These are phyloP conservation scores for Synodontis membranacea DNA, from an alignment of 2,113 vertebrate species.

Conservation along the genomic window DNA sequence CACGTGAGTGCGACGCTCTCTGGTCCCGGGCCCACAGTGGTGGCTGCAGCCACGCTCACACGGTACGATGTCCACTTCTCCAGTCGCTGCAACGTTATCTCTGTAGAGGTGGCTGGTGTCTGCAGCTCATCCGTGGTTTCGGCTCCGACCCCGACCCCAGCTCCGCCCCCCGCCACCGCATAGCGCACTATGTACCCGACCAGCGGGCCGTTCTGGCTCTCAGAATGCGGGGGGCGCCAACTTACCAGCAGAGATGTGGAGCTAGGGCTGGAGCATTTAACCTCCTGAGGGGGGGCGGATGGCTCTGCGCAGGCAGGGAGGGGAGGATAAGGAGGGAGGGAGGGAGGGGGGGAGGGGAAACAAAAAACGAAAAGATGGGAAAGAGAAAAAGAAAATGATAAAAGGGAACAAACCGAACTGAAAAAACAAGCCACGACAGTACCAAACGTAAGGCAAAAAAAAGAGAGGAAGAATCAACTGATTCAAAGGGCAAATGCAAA, in stretches of 20 bases:
- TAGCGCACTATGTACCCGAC: slow-evolving; percentile 91
- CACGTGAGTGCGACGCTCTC: slow-evolving; percentile 87
- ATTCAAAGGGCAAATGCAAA: slow-evolving; percentile 59
- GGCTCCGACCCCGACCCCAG: slow-evolving; percentile 77
- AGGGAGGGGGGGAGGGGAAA: slow-evolving; percentile 52
- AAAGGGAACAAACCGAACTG: slow-evolving; percentile 64
- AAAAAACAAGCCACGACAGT: slow-evolving; percentile 57
- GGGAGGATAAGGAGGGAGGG: slow-evolving; percentile 43
- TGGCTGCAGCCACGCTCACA: slow-evolving; percentile 86
- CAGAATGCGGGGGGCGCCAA: slow-evolving; percentile 90
- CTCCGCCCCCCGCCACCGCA: slow-evolving; percentile 83
- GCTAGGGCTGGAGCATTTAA: slow-evolving; percentile 93
- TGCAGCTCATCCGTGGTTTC: slow-evolving; percentile 80
- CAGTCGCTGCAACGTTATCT: slow-evolving; percentile 87
- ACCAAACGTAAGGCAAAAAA: slow-evolving; percentile 37
- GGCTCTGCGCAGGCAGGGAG: slow-evolving; percentile 86
- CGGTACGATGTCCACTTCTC: slow-evolving; percentile 97
- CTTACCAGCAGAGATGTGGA: slow-evolving; percentile 98
- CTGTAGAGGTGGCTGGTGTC: slow-evolving; percentile 78
- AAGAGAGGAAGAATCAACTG: slow-evolving; percentile 40
- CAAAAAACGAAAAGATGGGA: slow-evolving; percentile 88
- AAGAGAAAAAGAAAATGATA: slow-evolving; percentile 92
- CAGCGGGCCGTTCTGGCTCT: slow-evolving; percentile 93
- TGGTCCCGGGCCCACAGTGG: slow-evolving; percentile 86
- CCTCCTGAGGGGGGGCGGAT: slow-evolving; percentile 97